Conservation (phyloP, 2,797 vertebrate genomes). For the Corythornis leucogaster region DNA sequence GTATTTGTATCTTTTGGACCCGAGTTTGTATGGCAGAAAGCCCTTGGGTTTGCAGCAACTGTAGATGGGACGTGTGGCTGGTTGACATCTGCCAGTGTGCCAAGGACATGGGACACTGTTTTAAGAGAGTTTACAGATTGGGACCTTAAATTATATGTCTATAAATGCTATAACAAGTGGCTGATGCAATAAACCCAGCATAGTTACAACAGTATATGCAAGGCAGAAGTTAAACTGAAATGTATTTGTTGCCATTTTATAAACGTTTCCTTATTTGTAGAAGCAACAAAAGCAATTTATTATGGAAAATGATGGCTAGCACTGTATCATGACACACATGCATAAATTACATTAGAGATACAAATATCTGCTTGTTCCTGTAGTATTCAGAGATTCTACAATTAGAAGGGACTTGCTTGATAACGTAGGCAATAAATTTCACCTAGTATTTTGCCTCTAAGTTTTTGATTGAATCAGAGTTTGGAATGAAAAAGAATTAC, state of each 20-base stretch:
- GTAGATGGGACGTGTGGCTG: accelerated
- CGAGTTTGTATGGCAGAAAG: neutral
- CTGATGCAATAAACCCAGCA: neutral
- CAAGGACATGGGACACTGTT: neutral
- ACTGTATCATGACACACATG: neutral
- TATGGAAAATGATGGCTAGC: neutral
- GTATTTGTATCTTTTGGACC: neutral
- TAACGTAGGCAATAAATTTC: neutral
- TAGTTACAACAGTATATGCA: accelerated
- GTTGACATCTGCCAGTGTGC: neutral
- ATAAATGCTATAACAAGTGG: neutral
- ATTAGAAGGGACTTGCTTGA: neutral
- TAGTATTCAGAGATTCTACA: neutral
- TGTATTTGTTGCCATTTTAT: neutral
- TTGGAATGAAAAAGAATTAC: neutral
- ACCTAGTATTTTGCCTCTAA: neutral
- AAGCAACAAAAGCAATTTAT: neutral
- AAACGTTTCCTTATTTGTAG: neutral
- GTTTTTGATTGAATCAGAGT: neutral
- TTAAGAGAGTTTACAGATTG: neutral
- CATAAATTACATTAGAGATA: neutral
- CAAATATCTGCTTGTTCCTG: neutral
- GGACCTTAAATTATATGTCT: neutral
- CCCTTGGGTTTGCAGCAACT: neutral
- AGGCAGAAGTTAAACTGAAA: neutral